A percentile compares a stretch with the other conserved stretches of the same genome.
These are phyloP conservation scores for Gasterosteus aculeatus DNA, from an alignment of 2,113 vertebrate species.

Conservation along the genomic window DNA sequence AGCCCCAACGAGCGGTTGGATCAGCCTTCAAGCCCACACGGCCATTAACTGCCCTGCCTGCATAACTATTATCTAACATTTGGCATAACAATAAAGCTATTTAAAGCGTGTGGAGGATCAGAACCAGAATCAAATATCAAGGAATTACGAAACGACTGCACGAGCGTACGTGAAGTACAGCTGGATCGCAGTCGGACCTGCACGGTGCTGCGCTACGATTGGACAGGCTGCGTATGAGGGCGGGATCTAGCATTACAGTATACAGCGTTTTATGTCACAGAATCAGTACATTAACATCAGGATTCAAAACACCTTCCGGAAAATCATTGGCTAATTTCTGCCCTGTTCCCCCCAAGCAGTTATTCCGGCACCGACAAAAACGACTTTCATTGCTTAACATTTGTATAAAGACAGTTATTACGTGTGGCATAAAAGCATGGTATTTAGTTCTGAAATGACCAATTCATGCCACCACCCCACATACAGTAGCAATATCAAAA, in stretches of 20 bases:
- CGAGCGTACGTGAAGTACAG: no score
- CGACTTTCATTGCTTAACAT: neutral
- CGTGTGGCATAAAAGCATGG: neutral
- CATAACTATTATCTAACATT: neutral
- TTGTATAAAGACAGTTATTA: constrained; percentile 3
- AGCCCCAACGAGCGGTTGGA: neutral
- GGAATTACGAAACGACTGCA: neutral
- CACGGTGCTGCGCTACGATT: neutral
- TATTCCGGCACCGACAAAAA: neutral
- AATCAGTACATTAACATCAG: neutral
- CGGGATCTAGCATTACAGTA: constrained; percentile 5
- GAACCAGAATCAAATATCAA: neutral
- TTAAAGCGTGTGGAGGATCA: no score
- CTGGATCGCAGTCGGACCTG: neutral
- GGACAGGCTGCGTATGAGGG: neutral
- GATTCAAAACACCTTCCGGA: neutral
- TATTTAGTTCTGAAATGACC: neutral
- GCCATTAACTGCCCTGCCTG: neutral
- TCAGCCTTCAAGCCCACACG: no score
- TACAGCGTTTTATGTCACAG: neutral
- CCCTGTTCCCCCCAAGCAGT: neutral
- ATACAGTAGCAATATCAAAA: constrained; percentile 12
- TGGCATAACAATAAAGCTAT: neutral
- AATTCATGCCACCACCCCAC: neutral
- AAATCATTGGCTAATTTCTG: neutral